phyloP scores from a whole-genome alignment of 2,113 vertebrate genomes.

The Calidris pygmaea region DNA sequence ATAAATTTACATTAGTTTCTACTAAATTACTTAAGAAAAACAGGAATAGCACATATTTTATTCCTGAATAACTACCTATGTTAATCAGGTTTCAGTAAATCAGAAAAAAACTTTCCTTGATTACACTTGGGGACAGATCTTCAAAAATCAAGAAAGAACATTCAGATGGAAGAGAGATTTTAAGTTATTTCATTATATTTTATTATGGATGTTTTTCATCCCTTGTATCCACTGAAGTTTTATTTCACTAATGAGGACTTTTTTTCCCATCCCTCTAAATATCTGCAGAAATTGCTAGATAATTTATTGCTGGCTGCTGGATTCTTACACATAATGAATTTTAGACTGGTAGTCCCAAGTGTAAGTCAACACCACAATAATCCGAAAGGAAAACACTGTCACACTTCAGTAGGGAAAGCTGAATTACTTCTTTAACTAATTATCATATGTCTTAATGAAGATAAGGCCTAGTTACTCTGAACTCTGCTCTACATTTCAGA shows the following conservation, averaged over 20 bases:
- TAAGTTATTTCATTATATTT: neutral
- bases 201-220: neutral
- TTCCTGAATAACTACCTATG: neutral
- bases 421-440: neutral
- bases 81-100: neutral
- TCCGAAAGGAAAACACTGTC: neutral
- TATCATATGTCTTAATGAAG: neutral
- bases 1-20: neutral
- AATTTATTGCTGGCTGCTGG: neutral
- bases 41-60: neutral
- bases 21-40: neutral
- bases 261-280: neutral
- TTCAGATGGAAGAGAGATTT: neutral
- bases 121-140: neutral
- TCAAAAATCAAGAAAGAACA: neutral
- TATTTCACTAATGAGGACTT: neutral
- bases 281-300: neutral
- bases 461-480: neutral
- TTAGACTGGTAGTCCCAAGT: neutral
- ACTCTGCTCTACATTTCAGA: neutral
- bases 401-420: neutral
- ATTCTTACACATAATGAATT: neutral
- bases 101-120: neutral
- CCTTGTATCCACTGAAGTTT: neutral
- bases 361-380: neutral